phyloP scores from a whole-genome alignment of 2,797 vertebrate species.

The Capromys pilorides region DNA sequence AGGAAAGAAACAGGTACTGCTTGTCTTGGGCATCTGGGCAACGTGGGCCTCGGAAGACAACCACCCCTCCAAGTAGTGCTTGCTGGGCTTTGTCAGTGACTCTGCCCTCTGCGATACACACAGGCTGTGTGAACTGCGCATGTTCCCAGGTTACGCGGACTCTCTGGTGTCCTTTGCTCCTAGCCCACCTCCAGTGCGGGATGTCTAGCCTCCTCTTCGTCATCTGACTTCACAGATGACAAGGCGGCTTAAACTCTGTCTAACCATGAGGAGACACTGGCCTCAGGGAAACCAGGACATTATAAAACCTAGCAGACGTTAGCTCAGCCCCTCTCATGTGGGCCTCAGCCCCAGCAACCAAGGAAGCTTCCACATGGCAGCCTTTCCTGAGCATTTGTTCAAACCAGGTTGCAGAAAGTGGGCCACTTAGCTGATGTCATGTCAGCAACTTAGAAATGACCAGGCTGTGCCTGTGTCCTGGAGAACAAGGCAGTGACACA shows the following conservation, averaged over 20 bases:
- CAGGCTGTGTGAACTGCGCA: neutral
- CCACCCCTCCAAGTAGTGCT: conserved; percentile 71
- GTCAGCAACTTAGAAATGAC: neutral
- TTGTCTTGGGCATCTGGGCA: conserved; percentile 77
- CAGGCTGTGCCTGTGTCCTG: neutral
- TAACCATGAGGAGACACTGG: neutral
- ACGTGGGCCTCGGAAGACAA: conserved; percentile 74
- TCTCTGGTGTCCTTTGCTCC: neutral
- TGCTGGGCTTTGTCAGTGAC: conserved; percentile 78
- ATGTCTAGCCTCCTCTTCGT: neutral
- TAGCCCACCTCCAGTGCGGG: neutral
- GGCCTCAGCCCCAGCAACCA: neutral
- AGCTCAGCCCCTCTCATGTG: neutral
- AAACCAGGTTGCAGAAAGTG: neutral
- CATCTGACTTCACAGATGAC: conserved; percentile 21
- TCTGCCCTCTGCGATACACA: conserved; percentile 69
- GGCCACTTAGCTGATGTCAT: neutral
- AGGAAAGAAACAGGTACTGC: conserved; percentile 82
- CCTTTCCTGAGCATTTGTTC: neutral
- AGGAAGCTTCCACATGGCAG: neutral
- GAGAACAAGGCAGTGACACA: too few species aligned
- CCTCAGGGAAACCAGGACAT: neutral
- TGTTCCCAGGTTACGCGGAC: neutral
- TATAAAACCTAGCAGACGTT: neutral
- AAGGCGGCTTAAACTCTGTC: neutral